Evolutionary conservation across 2,113 vertebrate genomes (phyloP), one percentile per base, ranked within the genome.

Genomic region (Macrotus californicus): DNA sequence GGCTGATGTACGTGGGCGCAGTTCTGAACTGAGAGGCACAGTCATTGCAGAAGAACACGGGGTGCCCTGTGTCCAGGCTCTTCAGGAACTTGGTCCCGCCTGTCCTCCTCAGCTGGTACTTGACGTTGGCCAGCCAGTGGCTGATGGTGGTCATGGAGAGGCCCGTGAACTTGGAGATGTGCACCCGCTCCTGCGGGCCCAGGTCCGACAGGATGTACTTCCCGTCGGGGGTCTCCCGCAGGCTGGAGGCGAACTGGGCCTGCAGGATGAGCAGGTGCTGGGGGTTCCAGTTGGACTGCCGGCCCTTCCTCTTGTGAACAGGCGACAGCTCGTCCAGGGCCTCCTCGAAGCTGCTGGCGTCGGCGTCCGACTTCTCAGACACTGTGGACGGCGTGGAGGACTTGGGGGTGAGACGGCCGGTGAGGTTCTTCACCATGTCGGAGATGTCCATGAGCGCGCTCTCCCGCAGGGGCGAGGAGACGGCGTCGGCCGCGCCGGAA

Each of bases 61-160:
- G 99, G 96, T 99, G 99, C 89, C 99, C 99, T 76, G 99, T 99
- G 98, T 99, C 99, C 87, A 99, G 99, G 98, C 99, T 99, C 98
- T 99, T 99, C 95, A 99, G 99, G 99, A 99, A 99, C 96, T 99
- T 99, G 92, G 99, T 99, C 96, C 99, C 98, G 94, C 99, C 99
- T 98, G 99, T 99, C 99, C 99, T 99, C 98, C 99, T 99, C 97
- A 99, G 98, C 97, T 99, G 99, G 98, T 99, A 99, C 98, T 99
- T 99, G 93, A 99, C 99, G 96, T 99, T 99, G 98, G 99, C 99
- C 98, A 99, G 98, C 99, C 99, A 99, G 99, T 99, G 99, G 97
- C 99, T 99, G 98, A 99, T 99, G 97, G 99, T 99, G 98, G 99
- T 99, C 99, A 99, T 99, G 96, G 99, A 99, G 91, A 99, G 99